Conservation (phyloP, 2,888 invertebrate species). For the Hydrotaea diabolus region DNA sequence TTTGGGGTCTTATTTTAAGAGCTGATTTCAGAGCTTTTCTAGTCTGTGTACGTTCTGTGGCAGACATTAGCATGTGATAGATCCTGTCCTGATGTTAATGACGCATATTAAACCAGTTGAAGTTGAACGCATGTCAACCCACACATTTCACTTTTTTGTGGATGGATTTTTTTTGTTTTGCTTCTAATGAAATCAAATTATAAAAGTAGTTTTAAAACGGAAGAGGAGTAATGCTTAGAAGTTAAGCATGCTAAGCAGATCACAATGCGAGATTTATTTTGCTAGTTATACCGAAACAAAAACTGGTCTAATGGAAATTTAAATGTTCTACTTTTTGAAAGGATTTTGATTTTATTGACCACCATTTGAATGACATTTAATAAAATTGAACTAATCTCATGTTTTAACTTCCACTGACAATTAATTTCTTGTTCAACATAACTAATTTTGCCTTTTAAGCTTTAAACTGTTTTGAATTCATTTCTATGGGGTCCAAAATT, state of each 20-base stretch:
- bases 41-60: slow-evolving; percentile 50
- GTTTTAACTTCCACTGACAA: no score
- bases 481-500: no score
- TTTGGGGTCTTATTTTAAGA: background rate
- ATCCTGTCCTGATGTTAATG: slow-evolving; percentile 58
- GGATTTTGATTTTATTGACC: no score
- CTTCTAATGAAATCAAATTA: background rate
- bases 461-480: no score
- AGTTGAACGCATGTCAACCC: background rate
- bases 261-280: no score
- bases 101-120: slow-evolving; percentile 18
- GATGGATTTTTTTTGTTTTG: background rate
- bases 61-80: slow-evolving; percentile 46
- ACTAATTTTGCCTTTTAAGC: no score
- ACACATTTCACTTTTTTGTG: background rate
- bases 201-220: background rate
- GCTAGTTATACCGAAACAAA: background rate
- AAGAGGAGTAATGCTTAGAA: background rate
- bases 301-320: background rate
- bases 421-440: no score
- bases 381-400: no score
- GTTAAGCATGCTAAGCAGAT: no score
- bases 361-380: no score
- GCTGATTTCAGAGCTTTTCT: background rate
- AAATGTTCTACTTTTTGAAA: background rate